These are phyloP conservation scores for Pocillopora verrucosa DNA, from an alignment of 64 coral and sea anemone species.

Conservation along the genomic window DNA sequence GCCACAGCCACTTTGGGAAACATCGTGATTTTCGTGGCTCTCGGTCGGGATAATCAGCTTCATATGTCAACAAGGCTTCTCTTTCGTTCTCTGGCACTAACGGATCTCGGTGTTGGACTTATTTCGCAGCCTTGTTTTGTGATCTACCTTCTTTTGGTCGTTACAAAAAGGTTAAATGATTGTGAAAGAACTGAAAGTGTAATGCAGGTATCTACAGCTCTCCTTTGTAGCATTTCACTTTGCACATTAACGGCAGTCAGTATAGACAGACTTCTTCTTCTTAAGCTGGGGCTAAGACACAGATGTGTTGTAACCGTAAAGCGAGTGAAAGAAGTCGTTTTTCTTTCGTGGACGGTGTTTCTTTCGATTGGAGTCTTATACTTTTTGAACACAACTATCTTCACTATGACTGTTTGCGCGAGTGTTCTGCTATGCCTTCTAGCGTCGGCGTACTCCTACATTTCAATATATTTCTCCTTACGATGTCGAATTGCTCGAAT, in stretches of 20 bases:
- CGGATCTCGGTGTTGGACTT: conserved; percentile 62
- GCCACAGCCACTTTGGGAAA: conserved; percentile 29
- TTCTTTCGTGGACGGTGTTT: not conserved
- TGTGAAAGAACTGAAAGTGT: not conserved
- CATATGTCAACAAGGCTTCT: conserved; percentile 47
- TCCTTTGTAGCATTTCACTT: conserved; percentile 1
- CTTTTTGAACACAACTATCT: not conserved
- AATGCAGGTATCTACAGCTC: not conserved
- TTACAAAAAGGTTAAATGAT: not conserved
- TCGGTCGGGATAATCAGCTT: conserved; percentile 16
- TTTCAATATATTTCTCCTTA: conserved; percentile 3
- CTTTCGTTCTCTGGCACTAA: conserved; percentile 41
- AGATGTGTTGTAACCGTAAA: not conserved
- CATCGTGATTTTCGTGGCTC: conserved; percentile 50
- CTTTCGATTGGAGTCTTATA: not conserved
- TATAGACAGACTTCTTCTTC: conserved; percentile 20
- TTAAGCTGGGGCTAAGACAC: conserved; percentile 9
- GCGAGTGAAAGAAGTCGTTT: not conserved
- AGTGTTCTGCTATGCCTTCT: not conserved
- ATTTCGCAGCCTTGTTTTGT: conserved; percentile 52
- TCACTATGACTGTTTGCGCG: not conserved
- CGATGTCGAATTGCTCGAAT: not conserved
- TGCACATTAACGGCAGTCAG: conserved; percentile 27
- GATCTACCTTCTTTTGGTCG: not conserved
- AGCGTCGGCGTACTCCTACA: not conserved